These are phyloP conservation scores for Tipula unca DNA, from an alignment of 2,888 invertebrate species.

Conservation along the genomic window DNA sequence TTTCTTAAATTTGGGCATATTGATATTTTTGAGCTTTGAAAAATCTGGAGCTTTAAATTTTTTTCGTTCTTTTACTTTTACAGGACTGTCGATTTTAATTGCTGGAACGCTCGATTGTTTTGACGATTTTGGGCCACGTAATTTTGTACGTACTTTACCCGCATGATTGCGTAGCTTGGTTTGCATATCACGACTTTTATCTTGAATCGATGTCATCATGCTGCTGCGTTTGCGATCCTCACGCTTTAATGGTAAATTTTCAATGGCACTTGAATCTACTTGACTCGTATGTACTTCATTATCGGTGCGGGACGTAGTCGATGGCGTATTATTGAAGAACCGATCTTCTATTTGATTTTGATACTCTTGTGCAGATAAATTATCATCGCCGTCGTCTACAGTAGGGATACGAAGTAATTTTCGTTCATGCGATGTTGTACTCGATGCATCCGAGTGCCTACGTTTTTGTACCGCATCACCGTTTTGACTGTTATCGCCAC, in stretches of 20 bases:
- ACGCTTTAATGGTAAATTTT: constrained; percentile 52
- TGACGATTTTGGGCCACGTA: constrained; percentile 47
- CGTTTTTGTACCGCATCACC: constrained; percentile 18
- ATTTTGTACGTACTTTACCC: constrained; percentile 59
- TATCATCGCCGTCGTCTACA: constrained; percentile 44
- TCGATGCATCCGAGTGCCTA: constrained; percentile 40
- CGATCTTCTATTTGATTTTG: constrained; percentile 57
- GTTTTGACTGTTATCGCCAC: neutral
- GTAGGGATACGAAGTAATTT: constrained; percentile 40
- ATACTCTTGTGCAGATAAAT: constrained; percentile 47
- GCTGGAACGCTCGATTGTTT: neutral
- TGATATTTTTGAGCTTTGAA: constrained; percentile 36
- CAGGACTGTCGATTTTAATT: constrained; percentile 33
- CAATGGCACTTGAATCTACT: constrained; percentile 57
- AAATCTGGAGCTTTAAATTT: constrained; percentile 40
- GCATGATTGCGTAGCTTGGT: constrained; percentile 62
- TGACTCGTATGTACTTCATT: constrained; percentile 60
- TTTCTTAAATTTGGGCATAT: constrained; percentile 37
- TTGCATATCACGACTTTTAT: constrained; percentile 49
- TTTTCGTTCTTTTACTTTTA: constrained; percentile 35
- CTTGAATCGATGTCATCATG: constrained; percentile 44
- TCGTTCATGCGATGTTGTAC: constrained; percentile 45
- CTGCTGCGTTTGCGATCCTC: constrained; percentile 47
- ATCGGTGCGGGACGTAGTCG: constrained; percentile 52
- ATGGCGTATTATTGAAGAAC: constrained; percentile 51